Conservation (phyloP, 2,113 vertebrate species). For the Chaetodon auriga region DNA sequence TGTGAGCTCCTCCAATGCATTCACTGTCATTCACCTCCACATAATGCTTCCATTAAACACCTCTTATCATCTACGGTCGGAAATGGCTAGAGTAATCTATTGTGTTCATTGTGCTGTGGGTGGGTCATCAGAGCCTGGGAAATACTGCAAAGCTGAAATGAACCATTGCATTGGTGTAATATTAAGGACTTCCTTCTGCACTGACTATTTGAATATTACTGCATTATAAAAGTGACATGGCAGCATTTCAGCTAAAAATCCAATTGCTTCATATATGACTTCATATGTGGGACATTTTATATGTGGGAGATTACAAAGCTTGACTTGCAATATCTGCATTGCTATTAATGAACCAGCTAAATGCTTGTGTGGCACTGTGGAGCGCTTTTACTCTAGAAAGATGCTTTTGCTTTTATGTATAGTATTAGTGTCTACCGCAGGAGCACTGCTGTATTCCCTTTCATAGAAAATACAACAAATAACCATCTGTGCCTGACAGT, state of each 20-base stretch:
- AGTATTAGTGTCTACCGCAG: background rate
- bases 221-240: background rate
- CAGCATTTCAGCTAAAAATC: conserved; percentile 11
- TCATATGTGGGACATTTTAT: background rate
- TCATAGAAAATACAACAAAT: background rate
- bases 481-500: conserved; percentile 3
- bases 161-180: conserved; percentile 26
- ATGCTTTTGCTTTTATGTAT: background rate
- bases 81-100: conserved; percentile 5
- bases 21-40: conserved; percentile 4
- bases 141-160: conserved; percentile 12
- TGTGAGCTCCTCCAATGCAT: background rate
- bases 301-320: background rate
- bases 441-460: background rate
- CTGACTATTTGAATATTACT: conserved; percentile 2
- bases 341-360: background rate
- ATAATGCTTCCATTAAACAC: conserved; percentile 1
- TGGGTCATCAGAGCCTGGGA: conserved; percentile 12
- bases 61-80: conserved; percentile 4
- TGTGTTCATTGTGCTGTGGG: conserved; percentile 21
- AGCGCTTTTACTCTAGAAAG: background rate
- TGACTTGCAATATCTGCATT: conserved; percentile 3
- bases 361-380: background rate
- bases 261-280: background rate
- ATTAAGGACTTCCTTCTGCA: conserved; percentile 7